These are phyloP conservation scores for Alethe castanea DNA, from an alignment of 2,113 vertebrate genomes.

Conservation along the genomic window DNA sequence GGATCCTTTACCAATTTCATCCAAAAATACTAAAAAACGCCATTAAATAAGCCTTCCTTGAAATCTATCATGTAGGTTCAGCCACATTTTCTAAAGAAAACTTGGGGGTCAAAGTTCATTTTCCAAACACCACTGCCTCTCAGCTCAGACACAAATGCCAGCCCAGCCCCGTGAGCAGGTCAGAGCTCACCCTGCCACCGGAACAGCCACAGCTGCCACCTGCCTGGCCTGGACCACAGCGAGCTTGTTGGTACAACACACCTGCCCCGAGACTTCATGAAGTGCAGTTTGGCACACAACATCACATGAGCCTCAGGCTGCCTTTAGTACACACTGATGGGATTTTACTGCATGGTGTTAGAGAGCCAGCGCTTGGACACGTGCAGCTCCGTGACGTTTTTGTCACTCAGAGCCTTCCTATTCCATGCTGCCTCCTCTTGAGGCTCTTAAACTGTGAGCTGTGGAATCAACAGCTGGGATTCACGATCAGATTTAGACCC, in stretches of 20 bases:
- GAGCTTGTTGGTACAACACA: constrained; percentile 5
- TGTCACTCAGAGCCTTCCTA: neutral
- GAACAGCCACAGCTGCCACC: neutral
- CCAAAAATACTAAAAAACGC: neutral
- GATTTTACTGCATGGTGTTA: rapidly evolving
- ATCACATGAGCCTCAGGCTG: neutral
- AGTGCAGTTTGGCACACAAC: neutral
- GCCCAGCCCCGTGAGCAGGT: too few species aligned
- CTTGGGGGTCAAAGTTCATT: rapidly evolving
- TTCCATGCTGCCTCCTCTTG: neutral
- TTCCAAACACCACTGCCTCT: too few species aligned
- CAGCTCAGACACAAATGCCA: neutral
- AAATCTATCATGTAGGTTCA: neutral
- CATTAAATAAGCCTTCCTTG: neutral
- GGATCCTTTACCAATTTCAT: neutral
- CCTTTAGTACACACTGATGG: neutral
- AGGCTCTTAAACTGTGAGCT: neutral
- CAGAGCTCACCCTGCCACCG: neutral
- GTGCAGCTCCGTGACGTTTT: rapidly evolving
- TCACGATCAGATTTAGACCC: neutral
- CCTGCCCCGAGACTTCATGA: neutral
- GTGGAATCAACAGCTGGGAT: neutral
- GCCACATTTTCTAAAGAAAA: neutral
- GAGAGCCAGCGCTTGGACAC: rapidly evolving
- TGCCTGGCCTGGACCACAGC: neutral